A percentile compares a stretch with the other conserved stretches of the same genome.
Evolutionary conservation across 64 coral and sea anemone genomes (phyloP).

Genomic region (Stichodactyla mertensii): DNA sequence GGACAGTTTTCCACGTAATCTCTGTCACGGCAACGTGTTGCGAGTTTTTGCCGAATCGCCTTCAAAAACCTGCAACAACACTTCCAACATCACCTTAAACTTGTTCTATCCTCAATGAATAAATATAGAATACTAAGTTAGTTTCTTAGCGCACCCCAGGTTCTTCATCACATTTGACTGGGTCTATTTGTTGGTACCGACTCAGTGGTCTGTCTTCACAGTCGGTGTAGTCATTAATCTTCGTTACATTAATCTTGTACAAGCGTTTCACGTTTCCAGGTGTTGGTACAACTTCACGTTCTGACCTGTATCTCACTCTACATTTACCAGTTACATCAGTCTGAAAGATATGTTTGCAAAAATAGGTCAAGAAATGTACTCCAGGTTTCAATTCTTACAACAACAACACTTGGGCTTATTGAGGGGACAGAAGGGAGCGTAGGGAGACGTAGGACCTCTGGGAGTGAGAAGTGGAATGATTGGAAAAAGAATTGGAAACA

Average conservation of each 20-base stretch:
- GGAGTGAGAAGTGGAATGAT: too few species aligned
- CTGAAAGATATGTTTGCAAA: background rate
- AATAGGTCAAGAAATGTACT: background rate
- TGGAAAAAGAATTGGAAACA: too few species aligned
- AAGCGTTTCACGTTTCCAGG: background rate
- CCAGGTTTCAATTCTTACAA: background rate
- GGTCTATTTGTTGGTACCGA: background rate
- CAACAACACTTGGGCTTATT: background rate
- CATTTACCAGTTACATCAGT: slow-evolving; percentile 18
- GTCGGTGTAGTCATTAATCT: slow-evolving; percentile 13
- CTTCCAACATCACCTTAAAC: too few species aligned
- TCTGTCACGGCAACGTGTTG: too few species aligned
- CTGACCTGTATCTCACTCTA: background rate
- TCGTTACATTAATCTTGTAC: background rate
- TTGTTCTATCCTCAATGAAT: too few species aligned
- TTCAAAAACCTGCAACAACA: too few species aligned
- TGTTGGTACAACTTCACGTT: background rate
- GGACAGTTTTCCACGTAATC: too few species aligned
- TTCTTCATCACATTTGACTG: background rate
- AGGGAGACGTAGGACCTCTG: background rate
- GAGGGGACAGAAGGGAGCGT: background rate
- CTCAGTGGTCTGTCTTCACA: background rate
- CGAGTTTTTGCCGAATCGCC: too few species aligned
- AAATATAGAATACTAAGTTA: background rate
- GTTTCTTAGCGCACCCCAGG: background rate